These are phyloP conservation scores for Phragmatobia fuliginosa DNA, from an alignment of 2,888 invertebrate species.

Conservation along the genomic window DNA sequence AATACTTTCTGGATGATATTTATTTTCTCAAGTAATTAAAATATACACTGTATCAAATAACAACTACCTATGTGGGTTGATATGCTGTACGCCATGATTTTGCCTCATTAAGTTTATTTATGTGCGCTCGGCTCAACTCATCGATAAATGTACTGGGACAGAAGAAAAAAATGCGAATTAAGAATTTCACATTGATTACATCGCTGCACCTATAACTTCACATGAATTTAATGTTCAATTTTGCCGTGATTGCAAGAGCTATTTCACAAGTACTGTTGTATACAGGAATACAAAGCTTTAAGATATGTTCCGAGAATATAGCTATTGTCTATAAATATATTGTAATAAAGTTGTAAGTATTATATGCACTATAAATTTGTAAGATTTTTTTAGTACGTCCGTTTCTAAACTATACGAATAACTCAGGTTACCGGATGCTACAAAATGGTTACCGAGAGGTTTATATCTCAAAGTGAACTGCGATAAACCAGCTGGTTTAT, in stretches of 20 bases:
- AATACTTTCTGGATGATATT: conserved; percentile 45
- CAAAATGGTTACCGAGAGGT: background rate
- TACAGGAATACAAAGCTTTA: background rate
- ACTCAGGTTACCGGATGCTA: background rate
- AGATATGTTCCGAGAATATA: background rate
- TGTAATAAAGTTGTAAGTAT: background rate
- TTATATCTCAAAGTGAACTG: background rate
- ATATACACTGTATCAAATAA: conserved; percentile 56
- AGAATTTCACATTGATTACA: conserved; percentile 77
- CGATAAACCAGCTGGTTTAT: background rate
- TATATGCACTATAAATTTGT: background rate
- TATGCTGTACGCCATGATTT: conserved; percentile 68
- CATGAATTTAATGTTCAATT: conserved; percentile 49
- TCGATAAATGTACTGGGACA: conserved; percentile 71
- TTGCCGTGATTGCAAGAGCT: conserved; percentile 33
- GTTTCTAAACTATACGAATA: background rate
- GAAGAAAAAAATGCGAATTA: conserved; percentile 68
- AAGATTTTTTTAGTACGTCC: background rate
- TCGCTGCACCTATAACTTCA: conserved; percentile 66
- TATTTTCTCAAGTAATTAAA: conserved; percentile 58
- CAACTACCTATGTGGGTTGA: conserved; percentile 57
- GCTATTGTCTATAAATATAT: background rate
- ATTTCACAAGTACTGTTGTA: conserved; percentile 7
- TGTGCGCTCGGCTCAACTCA: conserved; percentile 72
- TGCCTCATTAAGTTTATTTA: conserved; percentile 81